Percentiles rank a stretch among this genome's conserved stretches.
Evolutionary conservation across 2,797 vertebrate genomes (phyloP).

Genomic region (Ispidina picta): DNA sequence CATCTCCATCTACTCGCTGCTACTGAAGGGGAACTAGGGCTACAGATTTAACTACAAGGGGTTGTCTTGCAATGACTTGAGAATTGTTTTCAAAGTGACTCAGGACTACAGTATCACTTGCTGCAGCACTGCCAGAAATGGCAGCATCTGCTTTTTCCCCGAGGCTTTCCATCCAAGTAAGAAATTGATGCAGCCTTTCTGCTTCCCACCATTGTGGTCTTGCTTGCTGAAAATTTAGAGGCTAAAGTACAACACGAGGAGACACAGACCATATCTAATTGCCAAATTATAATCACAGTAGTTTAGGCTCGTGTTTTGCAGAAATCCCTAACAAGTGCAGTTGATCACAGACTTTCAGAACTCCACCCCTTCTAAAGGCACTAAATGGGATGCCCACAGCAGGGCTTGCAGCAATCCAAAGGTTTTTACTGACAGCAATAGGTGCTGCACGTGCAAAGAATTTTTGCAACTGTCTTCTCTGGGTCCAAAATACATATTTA

Average conservation of each 20-base stretch:
- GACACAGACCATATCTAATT: background rate
- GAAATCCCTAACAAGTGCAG: background rate
- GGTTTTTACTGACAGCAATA: background rate
- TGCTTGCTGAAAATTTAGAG: background rate
- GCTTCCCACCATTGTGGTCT: background rate
- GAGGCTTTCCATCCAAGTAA: background rate
- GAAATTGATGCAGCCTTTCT: background rate
- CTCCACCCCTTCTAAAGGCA: background rate
- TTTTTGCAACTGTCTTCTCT: background rate
- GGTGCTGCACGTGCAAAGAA: background rate
- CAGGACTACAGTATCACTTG: background rate
- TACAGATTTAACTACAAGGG: background rate
- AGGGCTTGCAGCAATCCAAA: background rate
- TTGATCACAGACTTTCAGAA: background rate
- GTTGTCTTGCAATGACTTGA: background rate
- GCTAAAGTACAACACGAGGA: background rate
- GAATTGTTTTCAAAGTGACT: background rate
- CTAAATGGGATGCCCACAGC: background rate
- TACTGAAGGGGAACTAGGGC: background rate
- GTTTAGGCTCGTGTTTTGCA: background rate
- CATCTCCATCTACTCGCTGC: background rate
- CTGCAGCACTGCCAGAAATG: background rate
- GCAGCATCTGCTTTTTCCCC: background rate
- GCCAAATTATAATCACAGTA: background rate
- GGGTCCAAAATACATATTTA: background rate